Evolutionary conservation across 2,113 vertebrate genomes (phyloP).

Genomic region (Pelobates fuscus): DNA sequence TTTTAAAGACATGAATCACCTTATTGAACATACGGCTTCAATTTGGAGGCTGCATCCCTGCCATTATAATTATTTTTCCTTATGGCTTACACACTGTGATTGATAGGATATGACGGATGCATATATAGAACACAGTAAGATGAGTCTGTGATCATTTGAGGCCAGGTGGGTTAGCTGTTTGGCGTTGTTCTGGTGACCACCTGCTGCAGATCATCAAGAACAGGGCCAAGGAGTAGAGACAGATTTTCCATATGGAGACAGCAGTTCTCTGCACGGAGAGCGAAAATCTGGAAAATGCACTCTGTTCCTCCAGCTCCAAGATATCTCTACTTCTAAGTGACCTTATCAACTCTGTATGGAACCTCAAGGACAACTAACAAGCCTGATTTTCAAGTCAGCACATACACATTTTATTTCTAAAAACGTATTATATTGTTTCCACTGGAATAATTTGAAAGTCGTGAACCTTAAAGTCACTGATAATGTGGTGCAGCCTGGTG

Average conservation of each 20-base stretch:
- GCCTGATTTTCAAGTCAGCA: not conserved
- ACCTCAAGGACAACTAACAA: not conserved
- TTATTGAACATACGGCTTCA: constrained; percentile 36
- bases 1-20: constrained; percentile 26
- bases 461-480: too few relatives aligned
- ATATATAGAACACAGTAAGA: constrained; percentile 7
- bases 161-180: constrained; percentile 41
- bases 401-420: too few relatives aligned
- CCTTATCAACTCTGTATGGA: not conserved
- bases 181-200: constrained; percentile 27
- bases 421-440: too few relatives aligned
- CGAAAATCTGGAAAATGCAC: constrained; percentile 5
- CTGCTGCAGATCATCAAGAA: constrained; percentile 39
- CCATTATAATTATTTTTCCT: constrained; percentile 21
- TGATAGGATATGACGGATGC: constrained; percentile 34
- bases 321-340: not conserved
- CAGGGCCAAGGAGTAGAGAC: constrained; percentile 22
- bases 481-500: too few relatives aligned
- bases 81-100: constrained; percentile 28
- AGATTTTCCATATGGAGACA: constrained; percentile 20
- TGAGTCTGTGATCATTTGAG: constrained; percentile 31
- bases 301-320: not conserved
- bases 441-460: too few relatives aligned
- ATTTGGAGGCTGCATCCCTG: constrained; percentile 26
- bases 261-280: not conserved